Conservation (phyloP, 2,113 vertebrate species). For the Halichoeres trimaculatus region DNA sequence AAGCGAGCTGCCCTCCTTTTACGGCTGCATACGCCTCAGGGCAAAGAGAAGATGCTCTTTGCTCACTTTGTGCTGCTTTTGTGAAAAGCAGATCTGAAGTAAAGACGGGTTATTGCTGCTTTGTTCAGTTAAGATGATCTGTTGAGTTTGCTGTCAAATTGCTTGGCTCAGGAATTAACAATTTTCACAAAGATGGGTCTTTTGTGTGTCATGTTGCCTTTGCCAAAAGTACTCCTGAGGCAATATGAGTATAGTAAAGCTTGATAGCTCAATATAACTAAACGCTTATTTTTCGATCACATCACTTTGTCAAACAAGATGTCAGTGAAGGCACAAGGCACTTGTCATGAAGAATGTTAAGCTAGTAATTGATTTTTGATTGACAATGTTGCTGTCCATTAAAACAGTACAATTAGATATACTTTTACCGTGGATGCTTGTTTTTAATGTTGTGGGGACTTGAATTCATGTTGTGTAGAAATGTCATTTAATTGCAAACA, state of each 20-base stretch:
- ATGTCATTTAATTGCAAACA: no score
- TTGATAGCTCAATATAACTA: constrained; percentile 33
- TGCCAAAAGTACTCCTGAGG: background rate
- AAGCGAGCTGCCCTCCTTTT: constrained; percentile 1
- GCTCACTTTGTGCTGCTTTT: constrained; percentile 18
- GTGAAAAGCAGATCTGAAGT: constrained; percentile 18
- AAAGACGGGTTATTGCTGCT: constrained; percentile 23
- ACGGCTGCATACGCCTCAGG: background rate
- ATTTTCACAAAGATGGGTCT: constrained; percentile 17
- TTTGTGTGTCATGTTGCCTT: constrained; percentile 19
- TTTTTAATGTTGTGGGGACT: background rate
- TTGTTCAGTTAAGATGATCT: constrained; percentile 10
- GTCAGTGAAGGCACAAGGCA: background rate
- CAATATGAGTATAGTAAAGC: constrained; percentile 30
- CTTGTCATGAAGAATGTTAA: no score
- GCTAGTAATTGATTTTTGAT: background rate
- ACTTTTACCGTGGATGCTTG: background rate
- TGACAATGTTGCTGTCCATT: no score
- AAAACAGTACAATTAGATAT: background rate
- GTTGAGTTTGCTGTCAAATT: constrained; percentile 38
- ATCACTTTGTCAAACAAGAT: constrained; percentile 3
- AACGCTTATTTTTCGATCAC: constrained; percentile 37
- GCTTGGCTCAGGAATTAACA: constrained; percentile 19
- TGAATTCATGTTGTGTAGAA: no score
- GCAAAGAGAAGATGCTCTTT: constrained; percentile 16